phyloP scores from a whole-genome alignment of 2,888 invertebrate genomes.

The Ectropis crepuscularia region DNA sequence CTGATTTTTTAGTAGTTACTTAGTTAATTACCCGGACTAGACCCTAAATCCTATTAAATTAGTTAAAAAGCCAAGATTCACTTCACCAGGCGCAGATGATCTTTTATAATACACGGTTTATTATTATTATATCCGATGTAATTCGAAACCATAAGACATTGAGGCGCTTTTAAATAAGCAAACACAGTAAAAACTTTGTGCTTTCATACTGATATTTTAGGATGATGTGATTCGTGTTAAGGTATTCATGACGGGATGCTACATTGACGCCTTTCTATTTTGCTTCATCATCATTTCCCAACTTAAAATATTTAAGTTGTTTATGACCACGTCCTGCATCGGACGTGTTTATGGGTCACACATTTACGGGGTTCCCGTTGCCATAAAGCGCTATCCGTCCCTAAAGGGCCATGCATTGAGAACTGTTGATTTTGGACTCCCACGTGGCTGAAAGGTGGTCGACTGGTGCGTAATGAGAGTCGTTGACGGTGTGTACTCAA shows the following conservation, averaged over 20 bases:
- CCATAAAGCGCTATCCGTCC: constrained; percentile 27
- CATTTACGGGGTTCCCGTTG: constrained; percentile 18
- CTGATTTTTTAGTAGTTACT: no score
- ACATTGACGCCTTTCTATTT: neutral
- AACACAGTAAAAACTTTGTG: no score
- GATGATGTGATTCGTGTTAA: no score
- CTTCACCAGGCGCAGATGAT: no score
- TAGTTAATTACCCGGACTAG: no score
- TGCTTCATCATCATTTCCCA: constrained; percentile 7
- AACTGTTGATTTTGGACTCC: constrained; percentile 44
- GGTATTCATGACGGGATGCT: neutral
- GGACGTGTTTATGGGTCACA: constrained; percentile 17
- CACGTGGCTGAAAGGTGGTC: constrained; percentile 30
- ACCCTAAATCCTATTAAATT: no score
- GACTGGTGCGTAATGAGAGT: constrained; percentile 26
- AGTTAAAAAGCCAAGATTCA: no score
- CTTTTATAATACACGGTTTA: no score
- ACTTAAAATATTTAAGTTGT: constrained; percentile 21
- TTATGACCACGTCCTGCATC: constrained; percentile 5
- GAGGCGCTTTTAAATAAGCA: neutral
- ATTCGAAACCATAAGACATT: no score
- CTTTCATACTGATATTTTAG: no score
- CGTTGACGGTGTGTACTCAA: constrained; percentile 29
- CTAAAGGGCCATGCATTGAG: constrained; percentile 31
- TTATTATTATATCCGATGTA: no score